Evolutionary conservation across 1,140 invertebrate species (phyloP).

Genomic region (Brachionus sp.): DNA sequence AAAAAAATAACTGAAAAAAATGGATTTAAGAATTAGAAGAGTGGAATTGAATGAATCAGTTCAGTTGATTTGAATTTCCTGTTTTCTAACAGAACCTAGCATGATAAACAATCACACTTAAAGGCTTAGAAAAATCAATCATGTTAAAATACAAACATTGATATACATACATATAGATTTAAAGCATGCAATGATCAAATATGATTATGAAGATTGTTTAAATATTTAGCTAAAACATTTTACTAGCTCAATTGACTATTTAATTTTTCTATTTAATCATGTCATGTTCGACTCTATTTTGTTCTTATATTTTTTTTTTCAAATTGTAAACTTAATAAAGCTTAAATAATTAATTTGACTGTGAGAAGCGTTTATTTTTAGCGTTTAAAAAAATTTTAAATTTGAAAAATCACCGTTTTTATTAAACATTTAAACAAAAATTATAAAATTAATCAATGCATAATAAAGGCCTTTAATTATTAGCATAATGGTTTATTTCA

Average conservation of each 20-base stretch:
- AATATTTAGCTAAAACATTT: not conserved
- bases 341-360: not conserved
- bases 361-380: not conserved
- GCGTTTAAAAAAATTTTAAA: not conserved
- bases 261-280: not conserved
- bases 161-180: too few species aligned
- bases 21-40: too few species aligned
- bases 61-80: too few species aligned
- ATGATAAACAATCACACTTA: not conserved
- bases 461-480: too few species aligned
- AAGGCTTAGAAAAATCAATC: not conserved
- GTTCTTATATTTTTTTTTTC: too few species aligned
- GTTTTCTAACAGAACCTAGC: too few species aligned
- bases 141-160: not conserved
- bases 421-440: too few species aligned
- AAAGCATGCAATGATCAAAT: not conserved
- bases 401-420: not conserved
- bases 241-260: slow-evolving; percentile 13
- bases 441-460: too few species aligned
- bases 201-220: not conserved
- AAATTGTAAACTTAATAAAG: slow-evolving; percentile 1
- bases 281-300: not conserved
- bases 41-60: too few species aligned
- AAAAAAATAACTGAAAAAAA: too few species aligned
- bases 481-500: too few species aligned